Conservation (phyloP, 2,797 vertebrate genomes). For the Ambastaia sidthimunki region DNA sequence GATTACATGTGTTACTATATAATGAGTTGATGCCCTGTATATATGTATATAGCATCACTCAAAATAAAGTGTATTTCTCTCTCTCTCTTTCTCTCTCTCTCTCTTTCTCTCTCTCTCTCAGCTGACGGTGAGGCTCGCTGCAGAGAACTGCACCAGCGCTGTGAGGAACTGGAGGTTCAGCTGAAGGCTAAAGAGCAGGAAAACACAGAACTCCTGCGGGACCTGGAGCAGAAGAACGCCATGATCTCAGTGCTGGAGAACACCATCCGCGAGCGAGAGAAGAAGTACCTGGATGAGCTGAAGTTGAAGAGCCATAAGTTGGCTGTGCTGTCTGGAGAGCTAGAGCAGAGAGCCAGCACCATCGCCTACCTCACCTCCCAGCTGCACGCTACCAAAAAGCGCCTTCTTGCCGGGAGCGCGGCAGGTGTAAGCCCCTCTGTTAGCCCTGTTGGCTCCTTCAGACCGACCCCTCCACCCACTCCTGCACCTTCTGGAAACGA, state of each 20-base stretch:
- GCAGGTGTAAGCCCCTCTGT: slow-evolving; percentile 84
- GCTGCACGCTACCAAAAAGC: slow-evolving; percentile 93
- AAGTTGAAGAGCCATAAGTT: slow-evolving; percentile 97
- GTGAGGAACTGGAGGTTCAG: slow-evolving; percentile 92
- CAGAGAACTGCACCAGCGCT: slow-evolving; percentile 84
- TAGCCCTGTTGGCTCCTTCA: slow-evolving; percentile 85
- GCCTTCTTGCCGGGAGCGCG: slow-evolving; percentile 85
- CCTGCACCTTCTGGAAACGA: background rate
- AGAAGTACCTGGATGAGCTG: slow-evolving; percentile 95
- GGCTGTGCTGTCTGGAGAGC: slow-evolving; percentile 88
- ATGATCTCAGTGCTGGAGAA: slow-evolving; percentile 93
- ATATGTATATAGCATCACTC: no score
- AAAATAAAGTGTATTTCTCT: no score
- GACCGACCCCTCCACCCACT: slow-evolving; percentile 83
- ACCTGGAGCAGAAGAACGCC: slow-evolving; percentile 94
- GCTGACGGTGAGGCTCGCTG: slow-evolving; percentile 82
- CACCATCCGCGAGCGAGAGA: slow-evolving; percentile 92
- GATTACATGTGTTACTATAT: no score
- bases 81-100: no score
- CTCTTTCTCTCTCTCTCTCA: slow-evolving; percentile 60
- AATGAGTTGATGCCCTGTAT: no score
- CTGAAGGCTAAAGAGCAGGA: slow-evolving; percentile 90
- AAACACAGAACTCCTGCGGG: slow-evolving; percentile 86
- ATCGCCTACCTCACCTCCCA: slow-evolving; percentile 95
- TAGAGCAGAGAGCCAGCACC: slow-evolving; percentile 94